Evolutionary conservation across 2,888 invertebrate genomes (phyloP).

Genomic region (Cantharis lateralis): DNA sequence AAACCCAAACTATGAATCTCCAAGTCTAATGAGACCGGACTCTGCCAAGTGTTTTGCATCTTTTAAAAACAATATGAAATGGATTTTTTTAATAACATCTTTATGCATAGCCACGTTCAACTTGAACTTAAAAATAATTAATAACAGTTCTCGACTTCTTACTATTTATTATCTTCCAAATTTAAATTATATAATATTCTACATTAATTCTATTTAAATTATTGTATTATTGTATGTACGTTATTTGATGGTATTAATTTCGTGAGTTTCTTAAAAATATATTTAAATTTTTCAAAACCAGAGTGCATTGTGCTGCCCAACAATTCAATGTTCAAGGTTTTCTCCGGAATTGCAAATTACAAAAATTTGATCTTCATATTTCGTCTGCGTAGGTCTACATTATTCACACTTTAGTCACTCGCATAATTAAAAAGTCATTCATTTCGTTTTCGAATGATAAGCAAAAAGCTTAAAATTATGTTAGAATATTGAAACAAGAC

Average conservation of each 20-base stretch:
- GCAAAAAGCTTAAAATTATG: too few species aligned
- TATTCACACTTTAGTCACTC: too few species aligned
- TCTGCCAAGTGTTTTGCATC: background rate
- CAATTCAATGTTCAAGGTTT: background rate
- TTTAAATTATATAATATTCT: background rate
- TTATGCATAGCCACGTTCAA: background rate
- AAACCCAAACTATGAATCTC: conserved; percentile 27
- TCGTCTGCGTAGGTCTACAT: background rate
- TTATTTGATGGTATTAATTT: background rate
- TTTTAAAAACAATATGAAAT: background rate
- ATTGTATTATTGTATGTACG: background rate
- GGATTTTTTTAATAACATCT: background rate
- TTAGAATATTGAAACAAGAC: too few species aligned
- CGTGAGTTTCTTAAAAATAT: background rate
- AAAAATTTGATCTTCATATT: background rate
- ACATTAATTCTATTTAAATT: background rate
- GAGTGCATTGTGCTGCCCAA: background rate
- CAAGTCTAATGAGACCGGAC: conserved; percentile 27
- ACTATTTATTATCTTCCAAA: background rate
- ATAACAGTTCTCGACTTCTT: background rate
- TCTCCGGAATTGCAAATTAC: background rate
- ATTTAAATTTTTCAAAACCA: background rate
- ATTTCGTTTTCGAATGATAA: too few species aligned
- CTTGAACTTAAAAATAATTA: background rate
- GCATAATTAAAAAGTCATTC: too few species aligned